These are phyloP conservation scores for Agonopterix subpropinquella DNA, from an alignment of 2,888 invertebrate genomes.

Conservation along the genomic window DNA sequence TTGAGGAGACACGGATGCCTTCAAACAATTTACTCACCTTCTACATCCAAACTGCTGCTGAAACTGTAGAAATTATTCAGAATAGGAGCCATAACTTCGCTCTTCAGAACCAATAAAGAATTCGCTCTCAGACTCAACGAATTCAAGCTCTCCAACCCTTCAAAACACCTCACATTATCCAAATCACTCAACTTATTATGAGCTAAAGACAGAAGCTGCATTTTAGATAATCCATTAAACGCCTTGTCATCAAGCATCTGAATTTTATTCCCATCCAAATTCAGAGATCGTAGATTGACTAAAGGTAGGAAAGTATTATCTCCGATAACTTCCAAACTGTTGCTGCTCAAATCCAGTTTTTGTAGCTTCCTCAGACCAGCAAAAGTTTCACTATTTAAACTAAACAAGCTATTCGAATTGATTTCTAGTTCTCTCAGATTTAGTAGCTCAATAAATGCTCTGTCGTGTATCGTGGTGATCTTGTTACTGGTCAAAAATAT, in stretches of 20 bases:
- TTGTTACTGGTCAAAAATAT: slow-evolving; percentile 90
- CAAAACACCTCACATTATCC: slow-evolving; percentile 46
- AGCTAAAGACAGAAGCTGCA: slow-evolving; percentile 46
- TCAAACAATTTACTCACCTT: slow-evolving; percentile 34
- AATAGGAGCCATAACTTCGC: slow-evolving; percentile 48
- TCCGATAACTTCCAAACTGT: slow-evolving; percentile 84
- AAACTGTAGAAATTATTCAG: slow-evolving; percentile 44
- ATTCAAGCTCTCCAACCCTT: slow-evolving; percentile 36
- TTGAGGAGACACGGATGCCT: too few relatives aligned
- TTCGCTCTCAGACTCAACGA: slow-evolving; percentile 53
- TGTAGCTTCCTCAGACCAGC: slow-evolving; percentile 81
- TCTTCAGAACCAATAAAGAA: slow-evolving; percentile 40
- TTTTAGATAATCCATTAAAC: slow-evolving; percentile 45
- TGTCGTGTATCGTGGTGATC: slow-evolving; percentile 88
- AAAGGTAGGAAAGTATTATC: slow-evolving; percentile 80
- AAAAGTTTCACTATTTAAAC: slow-evolving; percentile 85
- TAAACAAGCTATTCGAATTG: slow-evolving; percentile 82
- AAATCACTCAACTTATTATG: slow-evolving; percentile 46
- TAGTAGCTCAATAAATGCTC: slow-evolving; percentile 82
- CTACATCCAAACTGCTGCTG: slow-evolving; percentile 46
- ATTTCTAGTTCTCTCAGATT: slow-evolving; percentile 86
- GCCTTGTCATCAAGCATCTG: slow-evolving; percentile 65
- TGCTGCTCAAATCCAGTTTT: slow-evolving; percentile 81
- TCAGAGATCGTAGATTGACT: slow-evolving; percentile 38
- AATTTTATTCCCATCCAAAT: slow-evolving; percentile 59